phyloP scores from a whole-genome alignment of 2,113 vertebrate species.

The Leptosomus discolor region DNA sequence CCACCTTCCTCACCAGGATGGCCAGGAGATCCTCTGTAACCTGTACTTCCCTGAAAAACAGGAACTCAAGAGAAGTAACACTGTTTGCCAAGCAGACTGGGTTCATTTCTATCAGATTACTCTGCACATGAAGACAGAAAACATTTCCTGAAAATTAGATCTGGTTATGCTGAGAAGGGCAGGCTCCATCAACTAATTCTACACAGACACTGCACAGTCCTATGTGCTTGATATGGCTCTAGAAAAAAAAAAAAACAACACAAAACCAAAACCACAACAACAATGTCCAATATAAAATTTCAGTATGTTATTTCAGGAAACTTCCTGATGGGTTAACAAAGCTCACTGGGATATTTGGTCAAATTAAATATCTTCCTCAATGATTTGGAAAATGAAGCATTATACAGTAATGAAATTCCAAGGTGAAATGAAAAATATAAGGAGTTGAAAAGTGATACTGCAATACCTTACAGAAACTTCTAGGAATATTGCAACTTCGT shows the following conservation, averaged over 20 bases:
- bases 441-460: background rate
- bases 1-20: slow-evolving; percentile 86
- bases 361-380: background rate
- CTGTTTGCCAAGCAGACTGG: background rate
- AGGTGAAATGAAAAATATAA: background rate
- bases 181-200: background rate
- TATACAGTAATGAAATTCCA: background rate
- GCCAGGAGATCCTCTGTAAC: slow-evolving; percentile 75
- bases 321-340: background rate
- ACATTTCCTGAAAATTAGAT: background rate
- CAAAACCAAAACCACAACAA: background rate
- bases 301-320: background rate
- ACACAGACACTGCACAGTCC: background rate
- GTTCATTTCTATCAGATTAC: background rate
- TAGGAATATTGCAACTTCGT: background rate
- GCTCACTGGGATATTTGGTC: background rate
- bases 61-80: background rate
- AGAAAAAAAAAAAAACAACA: background rate
- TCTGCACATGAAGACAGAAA: background rate
- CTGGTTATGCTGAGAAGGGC: background rate
- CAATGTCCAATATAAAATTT: background rate
- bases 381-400: background rate
- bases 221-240: background rate
- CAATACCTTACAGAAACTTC: background rate
- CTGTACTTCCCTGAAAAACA: slow-evolving; percentile 74